phyloP scores from a whole-genome alignment of 1,140 invertebrate species.

The Drosophila busckii region DNA sequence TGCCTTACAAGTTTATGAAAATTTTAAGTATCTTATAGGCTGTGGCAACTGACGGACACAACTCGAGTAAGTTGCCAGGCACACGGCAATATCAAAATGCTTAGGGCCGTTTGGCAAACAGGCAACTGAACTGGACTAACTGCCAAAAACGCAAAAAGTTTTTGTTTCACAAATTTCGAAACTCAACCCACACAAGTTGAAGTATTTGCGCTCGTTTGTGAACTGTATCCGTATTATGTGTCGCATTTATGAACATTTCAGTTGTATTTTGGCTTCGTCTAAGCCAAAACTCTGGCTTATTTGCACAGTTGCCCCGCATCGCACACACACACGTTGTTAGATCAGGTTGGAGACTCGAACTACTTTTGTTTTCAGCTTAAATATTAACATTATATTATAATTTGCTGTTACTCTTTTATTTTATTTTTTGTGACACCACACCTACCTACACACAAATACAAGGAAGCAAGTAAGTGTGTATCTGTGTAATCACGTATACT shows the following conservation, averaged over 20 bases:
- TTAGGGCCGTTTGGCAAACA: too few species aligned
- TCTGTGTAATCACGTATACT: too few species aligned
- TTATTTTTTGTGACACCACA: slow-evolving; percentile 31
- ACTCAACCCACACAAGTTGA: slow-evolving; percentile 7
- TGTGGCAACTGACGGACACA: too few species aligned
- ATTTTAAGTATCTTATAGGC: neutral
- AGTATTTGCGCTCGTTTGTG: slow-evolving; percentile 17
- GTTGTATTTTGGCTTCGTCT: slow-evolving; percentile 43
- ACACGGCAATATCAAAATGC: too few species aligned
- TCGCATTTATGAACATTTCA: slow-evolving; percentile 7
- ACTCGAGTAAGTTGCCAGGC: too few species aligned
- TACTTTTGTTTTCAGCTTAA: slow-evolving; percentile 53
- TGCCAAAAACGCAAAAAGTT: too few species aligned
- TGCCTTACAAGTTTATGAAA: too few species aligned
- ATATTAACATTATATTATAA: slow-evolving; percentile 58
- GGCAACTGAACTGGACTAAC: too few species aligned
- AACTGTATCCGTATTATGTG: slow-evolving; percentile 1
- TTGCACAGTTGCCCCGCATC: slow-evolving; percentile 58
- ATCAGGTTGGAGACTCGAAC: slow-evolving; percentile 28
- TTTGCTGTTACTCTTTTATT: neutral
- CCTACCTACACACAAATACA: too few species aligned
- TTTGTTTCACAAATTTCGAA: too few species aligned
- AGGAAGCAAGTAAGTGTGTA: too few species aligned
- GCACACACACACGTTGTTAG: slow-evolving; percentile 14
- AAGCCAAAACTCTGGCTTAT: slow-evolving; percentile 36